Percentiles rank a stretch among this genome's conserved stretches.
Conservation (phyloP, 2,888 invertebrate genomes). For the Noctua janthe region DNA sequence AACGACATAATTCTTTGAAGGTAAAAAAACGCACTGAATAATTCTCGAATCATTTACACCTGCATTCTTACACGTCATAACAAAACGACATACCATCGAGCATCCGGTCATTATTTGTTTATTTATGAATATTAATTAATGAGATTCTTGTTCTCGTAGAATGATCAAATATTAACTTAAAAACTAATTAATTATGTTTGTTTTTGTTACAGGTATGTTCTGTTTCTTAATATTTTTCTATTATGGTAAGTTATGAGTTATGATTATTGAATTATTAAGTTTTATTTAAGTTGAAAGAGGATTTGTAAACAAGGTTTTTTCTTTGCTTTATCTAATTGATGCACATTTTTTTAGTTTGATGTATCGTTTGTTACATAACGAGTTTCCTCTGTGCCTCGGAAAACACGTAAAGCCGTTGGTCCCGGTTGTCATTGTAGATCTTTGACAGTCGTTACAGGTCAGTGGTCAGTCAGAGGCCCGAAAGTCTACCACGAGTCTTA, state of each 20-base stretch:
- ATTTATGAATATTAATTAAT: constrained; percentile 25
- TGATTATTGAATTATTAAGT: constrained; percentile 18
- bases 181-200: constrained; percentile 50
- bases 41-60: not conserved
- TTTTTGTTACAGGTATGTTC: constrained; percentile 71
- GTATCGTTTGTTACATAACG: not conserved
- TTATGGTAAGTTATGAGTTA: constrained; percentile 53
- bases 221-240: constrained; percentile 7
- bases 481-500: too few relatives aligned
- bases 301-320: not conserved
- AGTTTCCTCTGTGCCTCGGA: too few relatives aligned
- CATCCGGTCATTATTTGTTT: constrained; percentile 13
- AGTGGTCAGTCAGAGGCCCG: too few relatives aligned
- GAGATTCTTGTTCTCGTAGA: constrained; percentile 17
- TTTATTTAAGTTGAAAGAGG: not conserved
- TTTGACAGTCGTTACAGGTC: too few relatives aligned
- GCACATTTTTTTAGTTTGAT: not conserved
- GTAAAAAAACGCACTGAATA: not conserved
- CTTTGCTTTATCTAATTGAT: not conserved
- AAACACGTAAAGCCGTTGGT: too few relatives aligned
- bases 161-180: constrained; percentile 18
- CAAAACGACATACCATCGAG: not conserved
- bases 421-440: too few relatives aligned
- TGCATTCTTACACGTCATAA: constrained; percentile 26
- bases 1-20: not conserved